Evolutionary conservation across 2,113 vertebrate species (phyloP), one percentile per base, ranked within the genome.

Genomic region (Sciurus niger): DNA sequence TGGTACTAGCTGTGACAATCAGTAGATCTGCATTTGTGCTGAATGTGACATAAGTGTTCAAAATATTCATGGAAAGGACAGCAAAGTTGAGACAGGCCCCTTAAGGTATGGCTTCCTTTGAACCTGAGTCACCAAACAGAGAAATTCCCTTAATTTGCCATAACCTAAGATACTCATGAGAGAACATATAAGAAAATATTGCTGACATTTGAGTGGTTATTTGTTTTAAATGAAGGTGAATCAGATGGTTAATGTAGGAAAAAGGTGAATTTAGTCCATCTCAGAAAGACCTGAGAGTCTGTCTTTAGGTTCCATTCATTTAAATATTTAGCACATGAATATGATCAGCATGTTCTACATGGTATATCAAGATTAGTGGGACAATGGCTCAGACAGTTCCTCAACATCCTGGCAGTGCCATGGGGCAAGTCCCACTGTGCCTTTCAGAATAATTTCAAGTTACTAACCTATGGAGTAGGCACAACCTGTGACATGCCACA

Each of bases 361-460:
- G n/a, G 6, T 74, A 7, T 89, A 65, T 58, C 25, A 17, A 89
- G 74, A 91, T 4, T 67, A 92, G 20, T 67, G 78, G 24, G 83
- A 95, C 40, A 74, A 65, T 89, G 67, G 32, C 77, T 73, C 77
- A 96, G 67, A 86, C 22, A 60, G 78, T 82, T 65, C 12, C 40
- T 78, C 14, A 40, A 11, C 22, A 80, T 94, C 40, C 83, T 63
- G 60, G 60, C 32, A 80, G 9, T n/a, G 37, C 53, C 25, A 13
- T 40, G 58, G 63, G 72, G 30, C 32, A 95, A 78, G 80, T 82
- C 63, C 85, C 37, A 78, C 55, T 89, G 40, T 88, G 60, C 89
- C 20, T 92, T 55, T 97, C 78, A 73, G 74, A 95, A 92, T 68
- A 85, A 90, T 82, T 96, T 94, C 40, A 95, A 58, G 82, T 97